A percentile compares a stretch with the other conserved stretches of the same genome.
These are phyloP conservation scores for Drosophila mayaguana DNA, from an alignment of 2,888 invertebrate genomes.

Conservation along the genomic window DNA sequence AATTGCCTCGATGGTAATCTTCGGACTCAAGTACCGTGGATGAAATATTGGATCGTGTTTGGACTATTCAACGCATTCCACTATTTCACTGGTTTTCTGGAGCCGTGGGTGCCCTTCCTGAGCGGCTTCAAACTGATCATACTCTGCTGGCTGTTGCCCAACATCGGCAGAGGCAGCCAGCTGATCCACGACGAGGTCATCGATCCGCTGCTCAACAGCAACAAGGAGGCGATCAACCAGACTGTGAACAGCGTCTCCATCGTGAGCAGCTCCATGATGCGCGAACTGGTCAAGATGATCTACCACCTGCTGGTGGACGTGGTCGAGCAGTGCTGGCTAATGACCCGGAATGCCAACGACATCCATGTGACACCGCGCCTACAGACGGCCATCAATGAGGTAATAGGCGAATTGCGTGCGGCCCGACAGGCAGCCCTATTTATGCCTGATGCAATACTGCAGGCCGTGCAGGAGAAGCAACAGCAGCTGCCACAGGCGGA, in stretches of 20 bases:
- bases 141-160: slow-evolving; percentile 96
- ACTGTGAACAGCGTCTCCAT: not conserved
- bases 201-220: slow-evolving; percentile 94
- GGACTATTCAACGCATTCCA: slow-evolving; percentile 96
- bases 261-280: slow-evolving; percentile 12
- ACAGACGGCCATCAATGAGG: slow-evolving; percentile 43
- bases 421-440: slow-evolving; percentile 24
- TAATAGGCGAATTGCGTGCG: slow-evolving; percentile 39
- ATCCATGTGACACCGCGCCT: slow-evolving; percentile 37
- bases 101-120: slow-evolving; percentile 97
- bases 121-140: slow-evolving; percentile 97
- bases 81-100: slow-evolving; percentile 95
- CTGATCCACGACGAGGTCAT: slow-evolving; percentile 96
- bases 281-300: slow-evolving; percentile 31
- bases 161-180: slow-evolving; percentile 96
- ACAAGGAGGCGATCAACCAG: slow-evolving; percentile 88
- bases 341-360: slow-evolving; percentile 26
- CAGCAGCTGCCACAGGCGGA: not conserved
- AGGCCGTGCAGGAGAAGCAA: not conserved
- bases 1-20: slow-evolving; percentile 97
- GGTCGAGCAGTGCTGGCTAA: slow-evolving; percentile 39
- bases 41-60: slow-evolving; percentile 99
- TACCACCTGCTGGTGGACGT: slow-evolving; percentile 30
- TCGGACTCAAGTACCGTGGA: slow-evolving; percentile 89
- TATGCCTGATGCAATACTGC: not conserved